These are phyloP conservation scores for Threskiornis aethiopicus DNA, from an alignment of 2,797 vertebrate genomes.

Conservation along the genomic window DNA sequence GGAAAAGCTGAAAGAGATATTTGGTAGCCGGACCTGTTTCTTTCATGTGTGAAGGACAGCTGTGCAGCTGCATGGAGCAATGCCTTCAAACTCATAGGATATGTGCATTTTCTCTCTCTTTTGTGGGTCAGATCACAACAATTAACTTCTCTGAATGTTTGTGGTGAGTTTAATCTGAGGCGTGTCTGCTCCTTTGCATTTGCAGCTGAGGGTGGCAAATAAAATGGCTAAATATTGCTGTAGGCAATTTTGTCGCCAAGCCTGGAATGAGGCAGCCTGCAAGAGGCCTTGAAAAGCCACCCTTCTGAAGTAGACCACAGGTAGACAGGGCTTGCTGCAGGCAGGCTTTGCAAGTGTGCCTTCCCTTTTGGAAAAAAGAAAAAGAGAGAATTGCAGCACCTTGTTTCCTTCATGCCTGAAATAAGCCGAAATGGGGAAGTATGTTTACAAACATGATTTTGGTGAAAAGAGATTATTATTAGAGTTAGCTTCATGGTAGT, in stretches of 20 bases:
- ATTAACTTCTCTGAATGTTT: constrained; percentile 21
- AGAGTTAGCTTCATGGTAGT: not conserved
- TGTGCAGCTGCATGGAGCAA: constrained; percentile 3
- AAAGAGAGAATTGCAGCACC: not conserved
- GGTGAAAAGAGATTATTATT: not conserved
- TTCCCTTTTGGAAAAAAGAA: not conserved
- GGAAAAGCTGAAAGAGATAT: not conserved
- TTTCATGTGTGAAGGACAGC: constrained; percentile 60
- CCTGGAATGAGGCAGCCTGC: not conserved
- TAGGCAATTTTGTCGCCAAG: constrained; percentile 3
- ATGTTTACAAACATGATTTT: not conserved
- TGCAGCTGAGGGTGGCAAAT: constrained; percentile 22
- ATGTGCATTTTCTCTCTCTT: constrained; percentile 26
- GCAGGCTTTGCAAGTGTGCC: not conserved
- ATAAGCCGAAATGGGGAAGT: not conserved
- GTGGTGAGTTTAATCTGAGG: constrained; percentile 5
- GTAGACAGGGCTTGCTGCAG: not conserved
- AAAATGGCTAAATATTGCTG: not conserved
- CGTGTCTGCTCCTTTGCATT: not conserved
- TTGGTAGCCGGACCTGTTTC: not conserved
- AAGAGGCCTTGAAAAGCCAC: not conserved
- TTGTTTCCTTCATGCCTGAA: not conserved
- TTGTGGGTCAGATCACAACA: constrained; percentile 3
- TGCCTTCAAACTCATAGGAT: not conserved
- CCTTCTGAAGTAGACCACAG: not conserved